phyloP scores from a whole-genome alignment of 2,113 vertebrate species.

The Turnix velox region DNA sequence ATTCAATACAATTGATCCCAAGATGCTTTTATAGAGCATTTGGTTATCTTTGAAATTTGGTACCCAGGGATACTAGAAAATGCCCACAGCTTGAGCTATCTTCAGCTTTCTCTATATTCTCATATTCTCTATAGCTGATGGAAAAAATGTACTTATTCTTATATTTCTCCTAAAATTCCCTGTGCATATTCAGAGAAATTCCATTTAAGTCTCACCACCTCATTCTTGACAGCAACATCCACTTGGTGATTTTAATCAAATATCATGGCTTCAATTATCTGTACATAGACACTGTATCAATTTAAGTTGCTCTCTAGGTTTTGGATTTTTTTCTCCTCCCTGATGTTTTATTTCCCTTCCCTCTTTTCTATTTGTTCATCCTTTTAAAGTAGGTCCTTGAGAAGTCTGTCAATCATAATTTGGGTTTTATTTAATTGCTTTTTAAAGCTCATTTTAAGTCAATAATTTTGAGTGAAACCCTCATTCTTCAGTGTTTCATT shows the following conservation, averaged over 20 bases:
- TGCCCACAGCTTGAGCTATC: background rate
- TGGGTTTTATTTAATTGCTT: background rate
- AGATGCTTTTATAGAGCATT: constrained; percentile 21
- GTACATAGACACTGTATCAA: background rate
- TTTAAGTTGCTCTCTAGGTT: background rate
- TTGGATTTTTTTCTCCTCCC: background rate
- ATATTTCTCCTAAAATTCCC: background rate
- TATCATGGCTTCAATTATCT: constrained; percentile 47
- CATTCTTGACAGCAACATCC: constrained; percentile 9
- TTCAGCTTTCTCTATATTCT: too few relatives aligned
- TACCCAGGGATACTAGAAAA: background rate
- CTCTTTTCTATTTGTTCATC: background rate
- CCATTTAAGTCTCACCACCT: background rate
- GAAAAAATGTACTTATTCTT: background rate
- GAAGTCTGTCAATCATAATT: background rate
- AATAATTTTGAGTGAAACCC: background rate
- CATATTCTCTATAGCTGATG: background rate
- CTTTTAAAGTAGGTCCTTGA: background rate
- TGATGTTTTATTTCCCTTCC: background rate
- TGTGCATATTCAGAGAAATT: background rate
- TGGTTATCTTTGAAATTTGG: constrained; percentile 30
- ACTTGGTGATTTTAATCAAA: constrained; percentile 51
- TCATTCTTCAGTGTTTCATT: background rate
- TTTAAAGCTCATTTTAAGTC: background rate
- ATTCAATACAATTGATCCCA: constrained; percentile 40